Evolutionary conservation across 2,113 vertebrate genomes (phyloP).

Genomic region (Etheostoma cragini): DNA sequence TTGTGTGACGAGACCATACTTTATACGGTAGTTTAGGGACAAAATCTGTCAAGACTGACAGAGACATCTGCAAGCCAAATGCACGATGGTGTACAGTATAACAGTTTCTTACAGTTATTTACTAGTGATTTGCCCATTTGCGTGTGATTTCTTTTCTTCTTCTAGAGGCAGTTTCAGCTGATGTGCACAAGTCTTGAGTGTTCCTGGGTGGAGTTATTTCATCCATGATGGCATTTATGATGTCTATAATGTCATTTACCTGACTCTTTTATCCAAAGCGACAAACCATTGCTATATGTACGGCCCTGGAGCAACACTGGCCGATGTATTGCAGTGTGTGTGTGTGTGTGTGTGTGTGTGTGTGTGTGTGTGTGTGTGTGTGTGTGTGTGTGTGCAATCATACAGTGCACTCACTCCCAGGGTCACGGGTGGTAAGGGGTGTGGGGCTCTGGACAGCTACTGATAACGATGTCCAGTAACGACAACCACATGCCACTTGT

Average conservation of each 20-base stretch:
- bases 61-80: no score
- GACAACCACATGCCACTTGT: constrained; percentile 56
- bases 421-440: constrained; percentile 17
- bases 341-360: background rate
- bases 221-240: background rate
- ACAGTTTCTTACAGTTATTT: background rate
- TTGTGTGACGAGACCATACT: no score
- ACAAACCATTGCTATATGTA: no score
- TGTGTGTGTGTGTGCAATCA: constrained; percentile 20
- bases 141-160: background rate
- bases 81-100: no score
- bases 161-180: background rate
- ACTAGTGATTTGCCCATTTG: background rate
- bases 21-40: no score
- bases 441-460: constrained; percentile 62
- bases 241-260: background rate
- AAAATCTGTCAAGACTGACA: no score
- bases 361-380: background rate
- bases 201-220: constrained; percentile 1
- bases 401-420: constrained; percentile 9
- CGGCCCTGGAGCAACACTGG: no score
- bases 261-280: no score
- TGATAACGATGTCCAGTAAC: constrained; percentile 64
- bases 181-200: background rate
- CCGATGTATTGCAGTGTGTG: no score